These are phyloP conservation scores for Rhabdomys dilectus DNA, from an alignment of 2,113 vertebrate species.

Conservation along the genomic window DNA sequence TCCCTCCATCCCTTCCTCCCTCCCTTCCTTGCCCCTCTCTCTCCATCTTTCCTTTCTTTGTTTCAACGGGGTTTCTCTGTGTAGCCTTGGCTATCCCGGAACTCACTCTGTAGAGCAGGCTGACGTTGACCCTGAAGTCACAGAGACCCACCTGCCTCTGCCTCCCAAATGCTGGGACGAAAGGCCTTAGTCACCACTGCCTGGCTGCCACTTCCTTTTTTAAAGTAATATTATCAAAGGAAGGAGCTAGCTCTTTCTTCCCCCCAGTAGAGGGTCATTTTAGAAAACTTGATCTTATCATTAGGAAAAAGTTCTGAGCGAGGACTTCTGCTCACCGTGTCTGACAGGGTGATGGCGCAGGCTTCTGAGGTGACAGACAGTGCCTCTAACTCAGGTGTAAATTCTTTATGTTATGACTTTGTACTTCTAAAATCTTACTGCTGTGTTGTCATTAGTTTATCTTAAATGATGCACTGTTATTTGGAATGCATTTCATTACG, in stretches of 20 bases:
- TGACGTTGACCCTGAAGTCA: not conserved
- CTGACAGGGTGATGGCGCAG: no score
- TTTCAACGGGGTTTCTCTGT: not conserved
- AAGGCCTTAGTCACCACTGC: not conserved
- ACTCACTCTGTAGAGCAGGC: not conserved
- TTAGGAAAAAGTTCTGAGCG: not conserved
- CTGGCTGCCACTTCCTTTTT: not conserved
- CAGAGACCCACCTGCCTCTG: not conserved
- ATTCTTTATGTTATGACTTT: not conserved
- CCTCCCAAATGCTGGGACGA: not conserved
- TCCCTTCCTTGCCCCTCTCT: not conserved
- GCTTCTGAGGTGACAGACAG: not conserved
- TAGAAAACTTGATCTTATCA: not conserved
- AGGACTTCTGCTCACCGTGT: not conserved
- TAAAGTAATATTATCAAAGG: not conserved
- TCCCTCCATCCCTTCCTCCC: not conserved
- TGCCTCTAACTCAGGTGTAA: slow-evolving; percentile 8
- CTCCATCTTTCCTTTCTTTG: not conserved
- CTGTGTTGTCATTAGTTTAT: not conserved
- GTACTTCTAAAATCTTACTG: not conserved
- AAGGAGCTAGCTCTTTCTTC: slow-evolving; percentile 5
- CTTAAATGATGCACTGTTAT: not conserved
- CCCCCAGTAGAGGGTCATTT: slow-evolving; percentile 22
- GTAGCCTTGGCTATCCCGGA: not conserved
- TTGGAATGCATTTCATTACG: slow-evolving; percentile 47